These are phyloP conservation scores for Octodonta nipae DNA, from an alignment of 2,888 invertebrate genomes.

Conservation along the genomic window DNA sequence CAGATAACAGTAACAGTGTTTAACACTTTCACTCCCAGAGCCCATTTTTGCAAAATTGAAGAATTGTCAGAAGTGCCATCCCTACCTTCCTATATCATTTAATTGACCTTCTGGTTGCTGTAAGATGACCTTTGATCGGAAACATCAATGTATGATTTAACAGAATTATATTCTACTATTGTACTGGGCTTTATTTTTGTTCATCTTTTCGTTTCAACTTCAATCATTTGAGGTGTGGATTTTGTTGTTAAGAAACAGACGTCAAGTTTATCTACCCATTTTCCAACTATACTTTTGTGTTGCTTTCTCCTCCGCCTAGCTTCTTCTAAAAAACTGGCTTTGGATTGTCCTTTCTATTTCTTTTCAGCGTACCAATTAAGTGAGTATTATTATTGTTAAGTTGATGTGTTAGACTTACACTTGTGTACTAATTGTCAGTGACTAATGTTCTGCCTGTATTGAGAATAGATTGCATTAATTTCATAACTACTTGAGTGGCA, in stretches of 20 bases:
- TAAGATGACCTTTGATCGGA: constrained; percentile 8
- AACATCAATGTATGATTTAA: constrained; percentile 9
- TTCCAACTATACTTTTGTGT: constrained; percentile 3
- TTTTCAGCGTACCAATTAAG: constrained; percentile 12
- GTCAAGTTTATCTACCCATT: constrained; percentile 7
- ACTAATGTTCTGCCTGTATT: constrained; percentile 15
- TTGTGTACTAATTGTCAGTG: constrained; percentile 19
- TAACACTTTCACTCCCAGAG: no score
- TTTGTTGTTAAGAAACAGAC: constrained; percentile 6
- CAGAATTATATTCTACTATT: constrained; percentile 7
- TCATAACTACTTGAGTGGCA: constrained; percentile 13
- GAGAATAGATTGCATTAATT: constrained; percentile 15
- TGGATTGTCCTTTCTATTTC: constrained; percentile 14
- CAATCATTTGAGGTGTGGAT: constrained; percentile 6
- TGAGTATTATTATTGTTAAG: constrained; percentile 11
- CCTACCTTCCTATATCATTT: no score
- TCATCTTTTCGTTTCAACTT: constrained; percentile 6
- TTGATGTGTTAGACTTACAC: constrained; percentile 10
- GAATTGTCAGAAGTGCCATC: no score
- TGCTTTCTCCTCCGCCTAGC: constrained; percentile 4
- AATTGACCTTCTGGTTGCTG: no score
- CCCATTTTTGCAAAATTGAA: no score
- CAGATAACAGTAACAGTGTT: no score
- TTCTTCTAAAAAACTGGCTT: constrained; percentile 7
- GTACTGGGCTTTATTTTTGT: constrained; percentile 7